phyloP scores from a whole-genome alignment of 2,888 invertebrate genomes.

The Rhagophthalmus giganteus region DNA sequence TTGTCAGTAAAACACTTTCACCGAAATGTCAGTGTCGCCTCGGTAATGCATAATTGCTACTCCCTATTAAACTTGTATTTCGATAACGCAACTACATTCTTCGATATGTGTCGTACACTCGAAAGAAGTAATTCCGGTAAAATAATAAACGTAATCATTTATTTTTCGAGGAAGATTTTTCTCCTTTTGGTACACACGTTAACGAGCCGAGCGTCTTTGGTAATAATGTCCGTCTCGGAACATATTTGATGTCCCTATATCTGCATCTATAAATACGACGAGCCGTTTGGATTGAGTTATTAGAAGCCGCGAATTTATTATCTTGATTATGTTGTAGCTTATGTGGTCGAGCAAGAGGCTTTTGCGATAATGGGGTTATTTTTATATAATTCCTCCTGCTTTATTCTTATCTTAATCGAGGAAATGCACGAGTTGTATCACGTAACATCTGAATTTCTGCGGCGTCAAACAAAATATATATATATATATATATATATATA shows the following conservation, averaged over 20 bases:
- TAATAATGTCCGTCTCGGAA: no score
- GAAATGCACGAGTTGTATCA: conserved; percentile 9
- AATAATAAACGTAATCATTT: no score
- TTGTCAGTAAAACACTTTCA: conserved; percentile 27
- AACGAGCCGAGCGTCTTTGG: no score
- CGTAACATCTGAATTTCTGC: neutral
- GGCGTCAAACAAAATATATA: conserved; percentile 3
- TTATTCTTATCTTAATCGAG: conserved; percentile 19
- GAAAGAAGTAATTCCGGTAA: no score
- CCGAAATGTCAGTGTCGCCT: conserved; percentile 28
- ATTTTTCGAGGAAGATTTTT: no score
- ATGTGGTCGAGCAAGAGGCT: conserved; percentile 14
- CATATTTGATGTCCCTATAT: no score
- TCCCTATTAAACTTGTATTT: conserved; percentile 8
- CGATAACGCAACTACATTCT: no score
- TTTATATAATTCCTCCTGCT: conserved; percentile 15
- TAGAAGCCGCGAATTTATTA: conserved; percentile 18
- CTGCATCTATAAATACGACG: no score
- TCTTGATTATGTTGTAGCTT: conserved; percentile 17
- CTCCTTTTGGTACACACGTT: no score
- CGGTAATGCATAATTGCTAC: conserved; percentile 12
- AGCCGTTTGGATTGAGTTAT: conserved; percentile 17
- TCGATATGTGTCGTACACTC: no score
- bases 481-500: no score
- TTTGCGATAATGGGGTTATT: conserved; percentile 14